Evolutionary conservation across 2,888 invertebrate genomes (phyloP), one percentile per base, ranked within the genome.

Genomic region (Chymomyza fuscimana): DNA sequence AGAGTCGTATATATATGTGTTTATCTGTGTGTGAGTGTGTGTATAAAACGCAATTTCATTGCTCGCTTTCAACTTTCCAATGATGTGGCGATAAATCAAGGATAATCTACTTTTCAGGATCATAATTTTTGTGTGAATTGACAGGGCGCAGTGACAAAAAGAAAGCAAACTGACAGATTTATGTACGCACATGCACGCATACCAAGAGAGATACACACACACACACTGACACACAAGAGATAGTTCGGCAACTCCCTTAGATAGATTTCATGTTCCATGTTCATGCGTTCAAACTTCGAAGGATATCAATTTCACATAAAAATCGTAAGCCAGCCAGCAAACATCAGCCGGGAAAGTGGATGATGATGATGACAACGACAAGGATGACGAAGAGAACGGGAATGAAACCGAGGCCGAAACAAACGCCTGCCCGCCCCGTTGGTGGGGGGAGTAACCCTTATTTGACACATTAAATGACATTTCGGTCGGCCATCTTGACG

Each of bases 81-180:
- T 90, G 89, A 89, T 89, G 90, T 82, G 87, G 86, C 89, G 78
- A 91, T 91, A 91, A 91, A 91, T 91, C 91, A 91, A 90, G 89
- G 91, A 91, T 91, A 91, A 91, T 91, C 91, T 91, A 91, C 90
- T 91, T 91, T 89, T 88, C 86, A 89, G 90, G 87, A 90, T 91
- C 91, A 91, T 91, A 91, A 91, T 91, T 91, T 91, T 87, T 90
- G 89, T 91, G 88, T 85, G 89, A 91, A 91, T 91, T 91, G 91
- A 90, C 91, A 91, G 89, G 52, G 78, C 84, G 82, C 82, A 83
- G 82, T 82, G 86, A 88, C 87, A 87, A 87, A 89, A 89, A 89
- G 87, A 89, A 86, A 89, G 82, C 85, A 88, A 87, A 87, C 85
- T 90, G 91, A 90, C 90, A 90, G 91, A 90, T 91, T 90, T 90